These are phyloP conservation scores for Felis chaus DNA, from an alignment of 2,113 vertebrate genomes.

Conservation along the genomic window DNA sequence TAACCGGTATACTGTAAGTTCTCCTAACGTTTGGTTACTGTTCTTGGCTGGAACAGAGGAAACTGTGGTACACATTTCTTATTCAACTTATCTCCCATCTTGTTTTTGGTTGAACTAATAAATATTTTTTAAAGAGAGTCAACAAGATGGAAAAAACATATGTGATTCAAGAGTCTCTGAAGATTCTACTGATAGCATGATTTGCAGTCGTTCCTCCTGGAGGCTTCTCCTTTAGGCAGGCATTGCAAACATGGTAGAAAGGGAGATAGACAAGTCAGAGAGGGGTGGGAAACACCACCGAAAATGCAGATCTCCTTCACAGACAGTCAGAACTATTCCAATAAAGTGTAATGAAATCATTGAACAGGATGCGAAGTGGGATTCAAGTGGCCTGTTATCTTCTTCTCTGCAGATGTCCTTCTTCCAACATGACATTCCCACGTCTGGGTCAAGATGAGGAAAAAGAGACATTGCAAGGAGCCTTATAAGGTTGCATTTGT, in stretches of 20 bases:
- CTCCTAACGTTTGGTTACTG: background rate
- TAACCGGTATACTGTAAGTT: background rate
- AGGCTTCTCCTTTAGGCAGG: background rate
- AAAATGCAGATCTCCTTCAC: background rate
- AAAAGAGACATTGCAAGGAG: background rate
- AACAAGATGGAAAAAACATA: background rate
- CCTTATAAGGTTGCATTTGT: background rate
- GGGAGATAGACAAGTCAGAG: background rate
- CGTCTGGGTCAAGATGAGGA: background rate
- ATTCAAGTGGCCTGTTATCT: background rate
- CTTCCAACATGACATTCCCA: background rate
- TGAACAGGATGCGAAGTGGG: background rate
- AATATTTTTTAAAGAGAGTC: constrained; percentile 25
- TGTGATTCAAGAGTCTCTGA: background rate
- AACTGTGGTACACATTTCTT: background rate
- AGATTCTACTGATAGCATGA: background rate
- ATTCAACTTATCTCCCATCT: background rate
- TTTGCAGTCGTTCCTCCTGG: background rate
- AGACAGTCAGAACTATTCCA: background rate
- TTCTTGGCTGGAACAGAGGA: background rate
- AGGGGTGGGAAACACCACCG: background rate
- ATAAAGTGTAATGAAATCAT: background rate
- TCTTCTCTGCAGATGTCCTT: background rate
- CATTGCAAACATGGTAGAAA: background rate
- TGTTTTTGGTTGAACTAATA: constrained; percentile 10